Evolutionary conservation across 2,797 vertebrate species (phyloP), one percentile per base, ranked within the genome.

Genomic region (Jordanella pulchra): DNA sequence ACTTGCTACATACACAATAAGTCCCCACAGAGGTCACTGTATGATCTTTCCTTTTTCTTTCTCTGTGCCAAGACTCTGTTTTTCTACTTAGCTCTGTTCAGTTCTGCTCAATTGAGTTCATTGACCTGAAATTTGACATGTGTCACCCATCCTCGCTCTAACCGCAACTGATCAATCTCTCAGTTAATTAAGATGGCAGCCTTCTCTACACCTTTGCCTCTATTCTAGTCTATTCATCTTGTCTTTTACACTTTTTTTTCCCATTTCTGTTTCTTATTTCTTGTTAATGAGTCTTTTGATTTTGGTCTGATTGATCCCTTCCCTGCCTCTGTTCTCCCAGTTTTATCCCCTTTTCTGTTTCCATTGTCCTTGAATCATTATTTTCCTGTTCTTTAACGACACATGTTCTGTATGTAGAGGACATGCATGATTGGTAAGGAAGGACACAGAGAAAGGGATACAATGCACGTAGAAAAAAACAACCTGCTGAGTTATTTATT

Each of bases 51-150:
- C 13, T 3, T 55, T 56, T 68, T 70, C 39, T 61, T 23, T 58
- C 42, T 28, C 1, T 70, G 53, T 65, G 48, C 65, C 54, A 28
- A 42, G 73, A 44, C 32, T 63, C 54, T 47, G 44, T 74, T 44
- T 15, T 65, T 69, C 30, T 65, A 48, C 67, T 78, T 25, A 51
- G 55, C 75, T 81, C 69, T 65, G 25, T 78, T 71, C 73, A 81
- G 3, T 85, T 77, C 68, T 77, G 66, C 73, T 84, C 71, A 80
- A 39, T 72, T 48, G 48, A 68, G 74, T 79, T 84, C 84, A 88
- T 86, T 86, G 89, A 83, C 71, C 58, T 51, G 27, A 65, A 72
- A 85, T 84, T 75, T 86, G 80, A 85, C 82, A 82, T 45, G 72
- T 81, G 80, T 88, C 81, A 80, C 66, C 80, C 42, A 47, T 61